Evolutionary conservation across 2,113 vertebrate species (phyloP), one percentile per base, ranked within the genome.

Genomic region (Passer domesticus): DNA sequence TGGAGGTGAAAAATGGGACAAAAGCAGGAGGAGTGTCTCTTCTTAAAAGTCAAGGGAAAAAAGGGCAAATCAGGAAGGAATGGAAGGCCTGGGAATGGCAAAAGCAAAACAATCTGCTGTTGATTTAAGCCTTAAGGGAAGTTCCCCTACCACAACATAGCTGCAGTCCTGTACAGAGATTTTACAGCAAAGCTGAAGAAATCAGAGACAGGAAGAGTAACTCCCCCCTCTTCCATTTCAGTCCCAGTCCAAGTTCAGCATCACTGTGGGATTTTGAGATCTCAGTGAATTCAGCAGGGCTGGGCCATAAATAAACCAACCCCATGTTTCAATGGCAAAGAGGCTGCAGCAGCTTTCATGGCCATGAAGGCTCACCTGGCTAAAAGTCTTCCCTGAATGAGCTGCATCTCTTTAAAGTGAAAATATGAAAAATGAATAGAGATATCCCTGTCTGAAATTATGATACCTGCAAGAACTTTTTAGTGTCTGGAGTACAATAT

Each of bases 1-100:
- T 96, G 96, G 96, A 97, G 96, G 96, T 96, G 96, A 96, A 97
- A 97, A 96, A 96, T 96, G 96, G 95, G 96, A 97, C 95, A 96
- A 96, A 96, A 94, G 92, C 76, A 89, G 94, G 68, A 95, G 87
- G 87, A 96, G 93, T 68, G 69, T 81, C 76, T 95, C 82, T 60
- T 92, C 87, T 90, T 77, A 94, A 96, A 97, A 97, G 92, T 94
- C 93, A 95, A 95, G 58, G 59, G 85, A 94, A 95, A 95, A 92
- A 95, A 94, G 95, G 93, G 92, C 88, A 95, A 93, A 96, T 83
- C 64, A 84, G 64, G 92, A 95, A 94, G 69, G 44, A 84, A 92
- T 30, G 69, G 90, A 74, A 94, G 76, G 15, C 68, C 44, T 4
- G 7, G 83, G 56, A 95, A 96, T 35, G 72, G 82, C 78, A 44